Evolutionary conservation across 2,113 vertebrate genomes (phyloP).

Genomic region (Chloroceryle aenea): DNA sequence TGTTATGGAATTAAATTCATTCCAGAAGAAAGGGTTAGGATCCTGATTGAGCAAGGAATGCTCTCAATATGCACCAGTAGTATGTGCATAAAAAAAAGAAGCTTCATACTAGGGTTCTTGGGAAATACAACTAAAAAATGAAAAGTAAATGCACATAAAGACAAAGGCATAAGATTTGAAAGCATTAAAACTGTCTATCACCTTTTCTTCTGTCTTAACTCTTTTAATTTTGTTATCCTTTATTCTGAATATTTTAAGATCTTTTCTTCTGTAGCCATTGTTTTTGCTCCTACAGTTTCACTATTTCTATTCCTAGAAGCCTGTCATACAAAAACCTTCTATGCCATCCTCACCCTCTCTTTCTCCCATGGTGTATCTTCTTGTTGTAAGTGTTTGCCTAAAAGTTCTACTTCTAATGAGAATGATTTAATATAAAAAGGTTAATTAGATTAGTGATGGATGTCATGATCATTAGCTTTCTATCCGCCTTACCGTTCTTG

Average conservation of each 20-base stretch:
- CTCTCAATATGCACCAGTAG: neutral
- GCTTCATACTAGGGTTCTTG: neutral
- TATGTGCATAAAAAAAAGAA: neutral
- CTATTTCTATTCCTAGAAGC: neutral
- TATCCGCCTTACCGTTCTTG: neutral
- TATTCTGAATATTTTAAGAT: neutral
- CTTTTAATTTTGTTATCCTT: neutral
- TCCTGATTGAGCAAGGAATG: constrained; percentile 1
- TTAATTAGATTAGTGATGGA: neutral
- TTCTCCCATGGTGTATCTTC: neutral
- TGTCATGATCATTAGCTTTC: neutral
- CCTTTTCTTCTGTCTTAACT: neutral
- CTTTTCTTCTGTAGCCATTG: fast-evolving
- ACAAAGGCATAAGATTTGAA: fast-evolving
- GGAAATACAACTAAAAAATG: neutral
- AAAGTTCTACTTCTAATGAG: neutral
- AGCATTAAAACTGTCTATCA: neutral
- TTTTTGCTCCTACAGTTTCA: neutral
- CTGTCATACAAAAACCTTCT: neutral
- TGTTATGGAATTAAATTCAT: constrained; percentile 18
- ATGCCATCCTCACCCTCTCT: neutral
- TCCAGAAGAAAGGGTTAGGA: constrained; percentile 50
- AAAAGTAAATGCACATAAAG: neutral
- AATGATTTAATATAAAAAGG: neutral
- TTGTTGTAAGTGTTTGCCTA: neutral